Base-by-base conservation (phyloP, 2,797 vertebrate genomes). In the Harpagifer antarcticus region DNA sequence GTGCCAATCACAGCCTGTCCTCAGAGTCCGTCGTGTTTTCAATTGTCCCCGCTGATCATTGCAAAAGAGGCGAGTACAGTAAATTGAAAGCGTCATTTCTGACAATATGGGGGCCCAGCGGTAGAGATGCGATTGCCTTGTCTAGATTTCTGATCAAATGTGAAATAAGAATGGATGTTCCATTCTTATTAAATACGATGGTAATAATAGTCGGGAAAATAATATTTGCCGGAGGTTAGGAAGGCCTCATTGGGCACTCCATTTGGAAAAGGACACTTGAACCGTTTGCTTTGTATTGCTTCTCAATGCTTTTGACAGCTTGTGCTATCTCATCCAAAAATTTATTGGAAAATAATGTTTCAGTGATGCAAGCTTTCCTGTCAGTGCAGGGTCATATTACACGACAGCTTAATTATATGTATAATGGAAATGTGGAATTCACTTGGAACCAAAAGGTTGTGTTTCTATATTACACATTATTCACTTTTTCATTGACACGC, bases 1-100 rank as follows among this genome's bases (percentile, higher is more conserved):
- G 68, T 59, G 57, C 49, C 75, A 78, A 56, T 83, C 84, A 59
- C 70, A 54, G 47, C 50, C 77, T 44, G 68, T 79, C 55, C 68
- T 72, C 62, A 70, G 79, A 88, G 90, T 86, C 80, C 74, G 88
- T 84, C 85, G 88, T 79, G 48, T 88, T 95, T 93, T 93, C 91
- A 92, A 92, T 93, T 90, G 86, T 90, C 64, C 87, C 79, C 1
- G 79, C 88, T 66, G 81, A 87, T 92, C 86, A 85, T 91, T 79
- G 89, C 89, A 81, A 86, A 86, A 84, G 88, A 87, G 84, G 75
- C 79, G 23, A 81, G 81, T 72, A 81, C 79, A 87, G 80, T 86
- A 93, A 93, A 95, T 94, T 93, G 93, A 95, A 95, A 93, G 89
- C 84, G 85, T 94, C 92, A 94, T 95, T 95, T 94, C 90, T 87